Evolutionary conservation across 1,140 invertebrate species (phyloP).

Genomic region (Phocides pigmalion): DNA sequence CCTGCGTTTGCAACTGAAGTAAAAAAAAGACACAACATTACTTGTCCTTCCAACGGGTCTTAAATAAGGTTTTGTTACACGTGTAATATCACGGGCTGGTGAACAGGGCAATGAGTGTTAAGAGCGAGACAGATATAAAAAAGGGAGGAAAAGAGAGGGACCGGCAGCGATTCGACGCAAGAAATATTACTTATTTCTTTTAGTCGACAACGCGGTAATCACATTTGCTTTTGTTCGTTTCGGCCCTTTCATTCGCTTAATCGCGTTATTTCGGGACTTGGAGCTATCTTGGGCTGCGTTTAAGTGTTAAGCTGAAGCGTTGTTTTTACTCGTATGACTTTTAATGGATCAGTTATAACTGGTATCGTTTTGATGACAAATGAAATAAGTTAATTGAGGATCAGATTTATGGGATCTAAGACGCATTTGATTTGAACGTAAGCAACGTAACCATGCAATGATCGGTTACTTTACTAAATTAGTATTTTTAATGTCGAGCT

Average conservation of each 20-base stretch:
- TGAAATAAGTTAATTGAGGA: too few relatives aligned
- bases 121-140: conserved; percentile 36
- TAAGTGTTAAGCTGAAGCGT: conserved; percentile 33
- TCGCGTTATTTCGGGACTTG: conserved; percentile 77
- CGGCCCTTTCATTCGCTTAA: conserved; percentile 79
- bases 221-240: conserved; percentile 80
- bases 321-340: neutral
- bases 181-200: conserved; percentile 81
- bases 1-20: too few relatives aligned
- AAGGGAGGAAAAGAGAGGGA: conserved; percentile 36
- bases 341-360: neutral
- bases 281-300: conserved; percentile 45
- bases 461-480: too few relatives aligned
- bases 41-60: conserved; percentile 14
- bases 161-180: conserved; percentile 49
- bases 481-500: too few relatives aligned
- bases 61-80: conserved; percentile 41
- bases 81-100: conserved; percentile 40
- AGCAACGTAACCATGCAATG: too few relatives aligned
- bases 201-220: conserved; percentile 76
- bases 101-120: conserved; percentile 45
- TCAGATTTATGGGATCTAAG: too few relatives aligned
- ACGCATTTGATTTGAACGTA: too few relatives aligned
- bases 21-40: conserved; percentile 14
- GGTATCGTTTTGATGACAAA: too few relatives aligned